Evolutionary conservation across 2,113 vertebrate species (phyloP).

Genomic region (Periophthalmodon schlosseri): DNA sequence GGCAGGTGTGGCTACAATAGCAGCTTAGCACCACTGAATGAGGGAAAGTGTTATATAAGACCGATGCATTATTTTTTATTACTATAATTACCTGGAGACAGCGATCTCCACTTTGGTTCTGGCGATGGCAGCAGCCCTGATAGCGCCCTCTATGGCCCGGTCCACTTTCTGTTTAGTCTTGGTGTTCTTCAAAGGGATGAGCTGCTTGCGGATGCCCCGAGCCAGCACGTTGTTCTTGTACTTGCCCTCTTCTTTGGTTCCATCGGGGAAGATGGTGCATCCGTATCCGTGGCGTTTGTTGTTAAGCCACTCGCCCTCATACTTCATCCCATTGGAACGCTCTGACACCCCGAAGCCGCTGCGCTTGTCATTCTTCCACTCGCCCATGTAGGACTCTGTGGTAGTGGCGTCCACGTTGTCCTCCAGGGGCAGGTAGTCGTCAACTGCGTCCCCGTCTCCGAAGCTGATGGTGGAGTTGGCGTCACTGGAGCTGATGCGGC

Average conservation of each 20-base stretch:
- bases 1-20: no score
- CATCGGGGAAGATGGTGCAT: slow-evolving; percentile 91
- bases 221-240: slow-evolving; percentile 95
- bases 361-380: slow-evolving; percentile 97
- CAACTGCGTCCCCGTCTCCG: slow-evolving; percentile 83
- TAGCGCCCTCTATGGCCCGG: slow-evolving; percentile 89
- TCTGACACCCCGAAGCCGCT: slow-evolving; percentile 92
- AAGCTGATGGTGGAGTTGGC: slow-evolving; percentile 95
- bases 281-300: slow-evolving; percentile 95
- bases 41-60: no score
- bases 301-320: slow-evolving; percentile 93
- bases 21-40: no score
- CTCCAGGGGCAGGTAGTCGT: slow-evolving; percentile 85
- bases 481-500: slow-evolving; percentile 94
- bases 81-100: slow-evolving; percentile 84
- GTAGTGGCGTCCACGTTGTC: slow-evolving; percentile 96
- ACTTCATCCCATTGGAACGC: slow-evolving; percentile 95
- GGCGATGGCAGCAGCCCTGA: slow-evolving; percentile 89
- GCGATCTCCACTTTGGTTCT: slow-evolving; percentile 97
- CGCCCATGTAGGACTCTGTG: slow-evolving; percentile 92
- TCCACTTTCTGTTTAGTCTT: slow-evolving; percentile 97
- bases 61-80: no score
- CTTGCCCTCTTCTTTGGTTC: slow-evolving; percentile 93
- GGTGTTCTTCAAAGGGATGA: slow-evolving; percentile 91
- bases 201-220: slow-evolving; percentile 90